These are phyloP conservation scores for Neelides sp. DNA, from an alignment of 1,140 invertebrate species.

Conservation along the genomic window DNA sequence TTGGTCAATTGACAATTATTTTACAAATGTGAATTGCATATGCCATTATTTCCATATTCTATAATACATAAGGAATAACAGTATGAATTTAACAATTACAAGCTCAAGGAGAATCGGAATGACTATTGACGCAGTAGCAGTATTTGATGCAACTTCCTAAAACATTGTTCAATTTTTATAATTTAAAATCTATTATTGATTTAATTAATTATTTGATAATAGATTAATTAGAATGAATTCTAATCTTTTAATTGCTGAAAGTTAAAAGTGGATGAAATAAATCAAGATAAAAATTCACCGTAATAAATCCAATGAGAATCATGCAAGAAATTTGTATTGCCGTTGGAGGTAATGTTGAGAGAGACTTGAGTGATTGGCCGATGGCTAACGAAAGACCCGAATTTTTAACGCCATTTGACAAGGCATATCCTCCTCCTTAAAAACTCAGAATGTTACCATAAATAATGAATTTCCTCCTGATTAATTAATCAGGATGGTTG, in stretches of 20 bases:
- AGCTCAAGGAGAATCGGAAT: slow-evolving; percentile 66
- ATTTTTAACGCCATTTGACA: slow-evolving; percentile 65
- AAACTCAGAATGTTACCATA: background rate
- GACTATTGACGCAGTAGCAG: slow-evolving; percentile 71
- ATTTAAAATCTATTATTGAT: background rate
- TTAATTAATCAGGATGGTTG: background rate
- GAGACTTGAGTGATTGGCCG: slow-evolving; percentile 43
- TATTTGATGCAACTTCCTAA: background rate
- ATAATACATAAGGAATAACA: background rate
- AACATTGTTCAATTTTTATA: background rate
- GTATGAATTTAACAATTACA: slow-evolving; percentile 38
- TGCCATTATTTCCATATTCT: background rate
- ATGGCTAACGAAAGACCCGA: slow-evolving; percentile 62
- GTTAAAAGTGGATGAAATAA: background rate
- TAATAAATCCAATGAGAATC: slow-evolving; percentile 19
- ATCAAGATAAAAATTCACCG: slow-evolving; percentile 15
- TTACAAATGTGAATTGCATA: background rate
- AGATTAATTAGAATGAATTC: background rate
- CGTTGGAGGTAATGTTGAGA: slow-evolving; percentile 33
- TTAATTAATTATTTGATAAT: background rate
- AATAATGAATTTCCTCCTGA: background rate
- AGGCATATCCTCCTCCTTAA: slow-evolving; percentile 69
- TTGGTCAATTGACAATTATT: background rate
- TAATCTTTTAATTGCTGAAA: background rate
- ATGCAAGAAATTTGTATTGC: slow-evolving; percentile 15